phyloP scores from a whole-genome alignment of 2,888 invertebrate species.

The Zelleria hepariella region DNA sequence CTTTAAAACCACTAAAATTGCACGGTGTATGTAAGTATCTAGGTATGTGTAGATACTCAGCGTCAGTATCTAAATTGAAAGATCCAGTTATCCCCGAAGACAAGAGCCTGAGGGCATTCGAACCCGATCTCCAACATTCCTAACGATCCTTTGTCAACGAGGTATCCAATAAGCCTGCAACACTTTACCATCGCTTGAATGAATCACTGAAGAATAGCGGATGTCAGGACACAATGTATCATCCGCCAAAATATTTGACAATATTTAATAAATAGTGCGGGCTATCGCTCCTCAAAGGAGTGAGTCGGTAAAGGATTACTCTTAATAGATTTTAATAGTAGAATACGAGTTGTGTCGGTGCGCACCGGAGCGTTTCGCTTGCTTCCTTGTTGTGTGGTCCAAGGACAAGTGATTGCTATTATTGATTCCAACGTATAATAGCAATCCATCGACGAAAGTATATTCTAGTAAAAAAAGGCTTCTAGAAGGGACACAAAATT shows the following conservation, averaged over 20 bases:
- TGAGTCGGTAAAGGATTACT: slow-evolving; percentile 59
- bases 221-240: slow-evolving; percentile 30
- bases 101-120: not conserved
- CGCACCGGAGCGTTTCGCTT: slow-evolving; percentile 32
- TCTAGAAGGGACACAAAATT: no score
- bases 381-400: slow-evolving; percentile 35
- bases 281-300: slow-evolving; percentile 58
- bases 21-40: no score
- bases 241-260: slow-evolving; percentile 57
- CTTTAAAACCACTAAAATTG: no score
- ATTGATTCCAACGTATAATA: no score
- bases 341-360: slow-evolving; percentile 26
- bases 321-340: slow-evolving; percentile 40
- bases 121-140: not conserved
- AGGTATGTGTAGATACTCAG: no score
- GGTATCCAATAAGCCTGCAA: not conserved
- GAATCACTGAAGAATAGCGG: not conserved
- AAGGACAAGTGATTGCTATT: slow-evolving; percentile 20
- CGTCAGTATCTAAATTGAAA: no score
- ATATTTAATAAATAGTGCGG: slow-evolving; percentile 52
- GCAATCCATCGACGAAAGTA: no score
- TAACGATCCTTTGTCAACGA: not conserved
- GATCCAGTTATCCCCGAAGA: not conserved
- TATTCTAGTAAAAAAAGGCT: no score
- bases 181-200: not conserved